phyloP scores from a whole-genome alignment of 2,797 vertebrate species.

The Acanthurus leucopareius region DNA sequence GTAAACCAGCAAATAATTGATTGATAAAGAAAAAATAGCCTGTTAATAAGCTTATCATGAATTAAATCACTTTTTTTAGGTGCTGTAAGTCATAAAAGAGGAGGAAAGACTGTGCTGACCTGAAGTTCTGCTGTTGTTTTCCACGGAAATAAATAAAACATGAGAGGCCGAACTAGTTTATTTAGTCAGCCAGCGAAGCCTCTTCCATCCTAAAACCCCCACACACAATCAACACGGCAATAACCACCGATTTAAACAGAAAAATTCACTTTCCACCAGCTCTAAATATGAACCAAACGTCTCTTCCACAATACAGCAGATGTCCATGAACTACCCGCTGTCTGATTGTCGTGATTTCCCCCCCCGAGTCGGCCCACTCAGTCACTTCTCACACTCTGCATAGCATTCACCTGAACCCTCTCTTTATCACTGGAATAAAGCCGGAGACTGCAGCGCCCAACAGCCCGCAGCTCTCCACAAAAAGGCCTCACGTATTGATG shows the following conservation, averaged over 20 bases:
- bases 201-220: slow-evolving; percentile 9
- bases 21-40: neutral
- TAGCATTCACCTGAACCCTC: slow-evolving; percentile 61
- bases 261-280: neutral
- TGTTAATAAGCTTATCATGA: neutral
- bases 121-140: slow-evolving; percentile 28
- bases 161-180: slow-evolving; percentile 14
- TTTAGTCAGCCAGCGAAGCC: slow-evolving; percentile 37
- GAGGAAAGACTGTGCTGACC: slow-evolving; percentile 27
- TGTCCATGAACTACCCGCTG: slow-evolving; percentile 10
- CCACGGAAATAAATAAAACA: slow-evolving; percentile 50
- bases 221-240: slow-evolving; percentile 7
- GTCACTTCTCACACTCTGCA: slow-evolving; percentile 34
- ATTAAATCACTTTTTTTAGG: neutral
- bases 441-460: slow-evolving; percentile 58
- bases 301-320: neutral
- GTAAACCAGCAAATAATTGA: neutral
- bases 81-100: neutral
- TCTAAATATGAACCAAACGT: neutral
- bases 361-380: slow-evolving; percentile 6
- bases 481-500: slow-evolving; percentile 76
- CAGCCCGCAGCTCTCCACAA: slow-evolving; percentile 65
- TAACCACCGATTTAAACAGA: slow-evolving; percentile 10
- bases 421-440: slow-evolving; percentile 53
- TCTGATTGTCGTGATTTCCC: slow-evolving; percentile 5